A percentile compares a stretch with the other conserved stretches of the same genome.
Evolutionary conservation across 2,888 invertebrate species (phyloP).

Genomic region (Busseola fusca): DNA sequence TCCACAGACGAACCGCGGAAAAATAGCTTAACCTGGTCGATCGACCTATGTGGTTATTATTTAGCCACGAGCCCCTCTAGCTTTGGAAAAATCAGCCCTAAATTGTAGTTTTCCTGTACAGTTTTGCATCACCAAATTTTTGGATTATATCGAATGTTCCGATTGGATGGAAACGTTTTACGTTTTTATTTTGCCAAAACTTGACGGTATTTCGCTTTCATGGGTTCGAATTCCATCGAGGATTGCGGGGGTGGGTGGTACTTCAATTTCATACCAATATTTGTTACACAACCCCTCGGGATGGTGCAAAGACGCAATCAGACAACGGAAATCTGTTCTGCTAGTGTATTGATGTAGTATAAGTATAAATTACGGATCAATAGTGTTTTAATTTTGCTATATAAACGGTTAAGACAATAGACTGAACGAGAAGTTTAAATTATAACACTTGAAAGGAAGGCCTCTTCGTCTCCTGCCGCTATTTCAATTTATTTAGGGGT

Average conservation of each 20-base stretch:
- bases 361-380: conserved; percentile 10
- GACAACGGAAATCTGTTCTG: conserved; percentile 43
- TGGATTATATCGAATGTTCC: conserved; percentile 18
- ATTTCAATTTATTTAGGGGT: not conserved
- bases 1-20: too few species aligned
- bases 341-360: conserved; percentile 36
- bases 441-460: too few species aligned
- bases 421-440: not conserved
- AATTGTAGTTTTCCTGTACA: not conserved
- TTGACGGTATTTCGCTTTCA: conserved; percentile 50
- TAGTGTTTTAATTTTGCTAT: conserved; percentile 3
- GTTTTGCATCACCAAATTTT: conserved; percentile 22
- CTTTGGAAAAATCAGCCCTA: too few species aligned
- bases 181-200: conserved; percentile 30
- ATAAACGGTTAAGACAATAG: too few species aligned
- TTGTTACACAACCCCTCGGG: conserved; percentile 65
- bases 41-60: too few species aligned
- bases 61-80: too few species aligned
- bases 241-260: conserved; percentile 56
- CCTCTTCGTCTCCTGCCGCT: not conserved
- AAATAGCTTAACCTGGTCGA: too few species aligned
- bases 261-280: conserved; percentile 81
- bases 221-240: conserved; percentile 61
- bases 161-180: conserved; percentile 30
- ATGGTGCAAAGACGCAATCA: conserved; percentile 55